A percentile compares a stretch with the other conserved stretches of the same genome.
These are phyloP conservation scores for Gadopsis marmoratus DNA, from an alignment of 2,797 vertebrate genomes.

Conservation along the genomic window DNA sequence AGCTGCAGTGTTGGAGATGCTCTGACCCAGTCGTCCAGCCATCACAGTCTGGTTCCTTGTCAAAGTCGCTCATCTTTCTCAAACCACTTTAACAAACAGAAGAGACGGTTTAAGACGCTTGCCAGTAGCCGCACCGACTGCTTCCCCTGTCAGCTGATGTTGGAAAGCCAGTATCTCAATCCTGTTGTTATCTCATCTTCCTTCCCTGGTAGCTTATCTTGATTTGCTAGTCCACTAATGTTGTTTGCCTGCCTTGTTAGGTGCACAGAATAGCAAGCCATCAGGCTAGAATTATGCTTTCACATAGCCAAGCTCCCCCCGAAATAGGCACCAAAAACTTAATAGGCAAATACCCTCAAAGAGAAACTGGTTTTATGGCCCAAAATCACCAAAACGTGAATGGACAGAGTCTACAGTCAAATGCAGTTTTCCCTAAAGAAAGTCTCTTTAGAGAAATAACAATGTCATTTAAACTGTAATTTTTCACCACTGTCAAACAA, in stretches of 20 bases:
- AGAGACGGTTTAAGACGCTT: background rate
- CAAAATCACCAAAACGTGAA: background rate
- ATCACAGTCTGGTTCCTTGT: no score
- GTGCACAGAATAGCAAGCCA: background rate
- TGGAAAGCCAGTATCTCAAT: background rate
- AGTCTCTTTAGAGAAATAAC: background rate
- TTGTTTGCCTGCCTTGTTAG: background rate
- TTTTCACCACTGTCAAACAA: background rate
- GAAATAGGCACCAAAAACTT: background rate
- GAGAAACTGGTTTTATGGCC: background rate
- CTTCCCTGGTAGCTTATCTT: background rate
- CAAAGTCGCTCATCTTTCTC: no score
- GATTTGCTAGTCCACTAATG: background rate
- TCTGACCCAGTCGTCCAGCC: no score
- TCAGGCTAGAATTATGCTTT: background rate
- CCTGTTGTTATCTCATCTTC: background rate
- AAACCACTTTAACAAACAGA: background rate
- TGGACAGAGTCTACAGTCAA: background rate
- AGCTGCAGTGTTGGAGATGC: no score
- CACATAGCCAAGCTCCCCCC: background rate
- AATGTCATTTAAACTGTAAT: background rate
- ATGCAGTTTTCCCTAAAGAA: background rate
- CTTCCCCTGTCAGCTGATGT: background rate
- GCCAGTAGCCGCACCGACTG: background rate
- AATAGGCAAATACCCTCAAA: background rate